Evolutionary conservation across 2,888 invertebrate genomes (phyloP), one percentile per base, ranked within the genome.

Genomic region (Macrophya annulata): DNA sequence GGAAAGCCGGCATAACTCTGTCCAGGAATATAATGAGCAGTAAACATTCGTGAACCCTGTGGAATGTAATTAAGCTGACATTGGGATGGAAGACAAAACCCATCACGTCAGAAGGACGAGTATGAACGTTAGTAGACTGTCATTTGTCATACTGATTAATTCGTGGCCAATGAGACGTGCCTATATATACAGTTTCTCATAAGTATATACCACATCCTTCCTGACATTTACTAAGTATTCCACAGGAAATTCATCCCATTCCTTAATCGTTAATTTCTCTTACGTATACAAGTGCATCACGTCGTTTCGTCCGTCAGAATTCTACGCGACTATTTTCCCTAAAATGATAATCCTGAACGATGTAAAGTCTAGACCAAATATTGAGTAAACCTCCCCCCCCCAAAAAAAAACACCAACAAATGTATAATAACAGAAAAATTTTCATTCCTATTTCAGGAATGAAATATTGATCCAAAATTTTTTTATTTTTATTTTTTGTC

Each of bases 31-130:
- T 81, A 83, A 83, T 48, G 68, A 83, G 71, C 83, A 68, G 83
- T 83, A 83, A 68, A 83, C 83, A 65, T 83, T 31, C 55, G 83
- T 40, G 68, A 83, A 83, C 83, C 48, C 68, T 10, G 45, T 88
- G 92, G 92, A 92, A 92, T 92, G 92, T 91, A 92, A 92, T 92
- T 92, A 92, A 91, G 92, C 90, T 86, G 89, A 90, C 90, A 90
- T 90, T 83, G 21, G 83, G 83, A 83, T 83, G 71, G 65, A 68
- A 83, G 83, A 83, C 83, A 51, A 68, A 83, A 83, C 83, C 83
- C 83, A 62, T 83, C 83, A 68, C 81, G 81, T 81, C 83, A 45
- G 65, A 83, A 37, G 48, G 62, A 83, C 68, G 83, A 83, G 71
- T 45, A n/a, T 83, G 45, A 45, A 48, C 82, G 83, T 51, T 68